phyloP scores from a whole-genome alignment of 2,113 vertebrate species.

The Macroglossus sobrinus region DNA sequence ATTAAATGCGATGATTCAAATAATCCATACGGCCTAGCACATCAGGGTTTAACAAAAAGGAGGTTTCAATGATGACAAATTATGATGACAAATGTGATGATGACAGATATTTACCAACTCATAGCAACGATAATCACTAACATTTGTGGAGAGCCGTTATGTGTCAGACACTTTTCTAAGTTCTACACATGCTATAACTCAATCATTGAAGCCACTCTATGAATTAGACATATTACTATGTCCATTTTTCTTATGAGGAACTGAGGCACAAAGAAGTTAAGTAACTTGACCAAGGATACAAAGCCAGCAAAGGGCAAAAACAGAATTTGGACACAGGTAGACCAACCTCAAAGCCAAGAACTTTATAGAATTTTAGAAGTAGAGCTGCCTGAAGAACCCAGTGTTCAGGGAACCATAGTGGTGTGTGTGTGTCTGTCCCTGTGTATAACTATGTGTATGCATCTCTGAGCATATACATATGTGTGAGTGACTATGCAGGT shows the following conservation, averaged over 20 bases:
- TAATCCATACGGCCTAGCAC: not conserved
- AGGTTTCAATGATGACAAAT: not conserved
- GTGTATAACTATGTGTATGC: not conserved
- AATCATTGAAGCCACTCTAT: not conserved
- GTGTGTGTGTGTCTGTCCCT: not conserved
- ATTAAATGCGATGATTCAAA: not conserved
- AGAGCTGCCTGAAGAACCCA: not conserved
- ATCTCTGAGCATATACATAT: not conserved
- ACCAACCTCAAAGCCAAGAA: not conserved
- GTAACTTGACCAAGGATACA: not conserved
- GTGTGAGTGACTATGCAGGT: not conserved
- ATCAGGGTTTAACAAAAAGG: not conserved
- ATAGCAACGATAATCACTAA: not conserved
- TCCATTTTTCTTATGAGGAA: not conserved
- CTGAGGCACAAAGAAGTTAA: not conserved
- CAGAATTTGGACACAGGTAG: not conserved
- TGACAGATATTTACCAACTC: not conserved
- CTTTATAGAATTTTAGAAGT: not conserved
- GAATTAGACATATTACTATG: not conserved
- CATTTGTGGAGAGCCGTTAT: not conserved
- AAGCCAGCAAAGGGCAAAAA: not conserved
- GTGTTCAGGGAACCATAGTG: not conserved
- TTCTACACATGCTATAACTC: not conserved
- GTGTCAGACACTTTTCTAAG: not conserved
- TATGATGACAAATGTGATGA: not conserved